Base-by-base conservation (phyloP, 2,797 vertebrate species). In the Percopsis omiscomaycus region DNA sequence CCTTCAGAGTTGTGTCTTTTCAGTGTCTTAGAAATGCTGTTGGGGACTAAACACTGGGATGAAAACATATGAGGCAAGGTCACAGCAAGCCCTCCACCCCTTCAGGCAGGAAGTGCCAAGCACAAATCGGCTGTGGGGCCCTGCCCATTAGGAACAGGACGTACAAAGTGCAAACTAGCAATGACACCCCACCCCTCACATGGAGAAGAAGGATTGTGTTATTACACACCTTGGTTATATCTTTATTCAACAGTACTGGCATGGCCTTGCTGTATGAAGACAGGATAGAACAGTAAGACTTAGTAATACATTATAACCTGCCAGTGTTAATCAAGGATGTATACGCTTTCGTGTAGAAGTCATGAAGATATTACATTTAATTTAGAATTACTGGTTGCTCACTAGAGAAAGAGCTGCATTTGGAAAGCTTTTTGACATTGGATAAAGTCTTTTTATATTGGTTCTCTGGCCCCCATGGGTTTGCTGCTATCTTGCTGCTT, bases 121-220 rank as follows among this genome's bases (percentile, higher is more conserved):
- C 79, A 76, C 82, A 86, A 82, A 75, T 62, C 56, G 80, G 80
- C 80, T 76, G 71, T 61, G 65, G 81, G 84, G 77, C 82, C 78
- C 77, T 71, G 86, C 85, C 89, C 85, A 86, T 88, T 79, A 79
- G 85, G 87, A 88, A 89, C 85, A 90, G 89, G 89, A 91, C 88
- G 89, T 83, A 85, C 86, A 90, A 81, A 90, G 86, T 88, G 88
- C 83, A 91, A 85, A 84, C 84, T 74, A 81, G 83, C 83, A 85
- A 72, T 63, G 66, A 81, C 29, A 64, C 79, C 80, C 79, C 86
- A 80, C 86, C 82, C 78, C 77, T 84, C 66, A 54, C 58, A 64
- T 76, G 55, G 60, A 63, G 68, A 86, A 87, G 83, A 88, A 72
- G 73, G 59, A 84, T 81, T 74, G 55, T 75, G 55, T 71, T 71